Evolutionary conservation across 1,140 invertebrate genomes (phyloP).

Genomic region (Gyrodactylus bullatarudis): DNA sequence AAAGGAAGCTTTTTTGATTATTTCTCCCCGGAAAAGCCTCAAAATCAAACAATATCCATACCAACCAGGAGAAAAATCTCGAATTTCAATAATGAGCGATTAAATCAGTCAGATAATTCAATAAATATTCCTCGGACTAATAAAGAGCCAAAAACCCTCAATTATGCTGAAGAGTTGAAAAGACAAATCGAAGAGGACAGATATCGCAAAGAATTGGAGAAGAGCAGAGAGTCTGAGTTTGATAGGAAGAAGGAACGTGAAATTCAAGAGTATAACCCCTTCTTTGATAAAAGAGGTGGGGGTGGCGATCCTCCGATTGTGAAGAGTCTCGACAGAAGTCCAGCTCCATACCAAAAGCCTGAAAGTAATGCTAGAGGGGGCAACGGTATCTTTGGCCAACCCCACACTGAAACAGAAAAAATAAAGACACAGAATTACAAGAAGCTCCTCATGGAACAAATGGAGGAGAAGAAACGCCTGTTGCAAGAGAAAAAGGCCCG

Average conservation of each 20-base stretch:
- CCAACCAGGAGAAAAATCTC: not conserved
- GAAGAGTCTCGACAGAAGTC: conserved; percentile 12
- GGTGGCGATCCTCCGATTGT: conserved; percentile 12
- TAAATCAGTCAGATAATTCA: not conserved
- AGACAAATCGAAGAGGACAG: not conserved
- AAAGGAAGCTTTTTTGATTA: not conserved
- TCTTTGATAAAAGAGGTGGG: conserved; percentile 9
- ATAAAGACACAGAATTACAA: conserved; percentile 9
- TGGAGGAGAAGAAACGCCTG: conserved; percentile 8
- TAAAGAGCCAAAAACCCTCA: not conserved
- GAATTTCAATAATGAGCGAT: not conserved
- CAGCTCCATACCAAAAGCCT: conserved; percentile 5
- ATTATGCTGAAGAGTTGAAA: not conserved
- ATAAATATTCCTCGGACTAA: not conserved
- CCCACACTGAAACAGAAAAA: conserved; percentile 8
- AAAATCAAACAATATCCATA: not conserved
- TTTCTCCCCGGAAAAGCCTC: not conserved
- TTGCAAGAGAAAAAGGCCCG: conserved; percentile 7
- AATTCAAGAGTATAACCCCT: conserved; percentile 8
- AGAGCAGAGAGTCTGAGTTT: not conserved
- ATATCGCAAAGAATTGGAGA: not conserved
- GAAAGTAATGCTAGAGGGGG: conserved; percentile 15
- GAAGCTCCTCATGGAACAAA: conserved; percentile 8
- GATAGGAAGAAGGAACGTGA: not conserved
- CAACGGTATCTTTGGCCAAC: conserved; percentile 18